Evolutionary conservation across 2,888 invertebrate species (phyloP).

Genomic region (Drosophila fungiperda): DNA sequence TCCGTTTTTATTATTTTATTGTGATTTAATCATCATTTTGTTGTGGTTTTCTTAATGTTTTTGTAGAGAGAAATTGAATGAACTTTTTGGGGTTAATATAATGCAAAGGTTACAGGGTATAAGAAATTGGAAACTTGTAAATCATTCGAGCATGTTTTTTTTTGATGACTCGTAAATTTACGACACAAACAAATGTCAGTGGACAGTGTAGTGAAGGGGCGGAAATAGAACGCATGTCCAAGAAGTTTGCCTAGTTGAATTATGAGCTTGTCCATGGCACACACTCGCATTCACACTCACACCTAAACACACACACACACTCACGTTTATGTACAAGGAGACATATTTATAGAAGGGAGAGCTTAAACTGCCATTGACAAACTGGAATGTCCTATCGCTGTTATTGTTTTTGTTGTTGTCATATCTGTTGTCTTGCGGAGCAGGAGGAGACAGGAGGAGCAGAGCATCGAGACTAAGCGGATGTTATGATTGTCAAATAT

Average conservation of each 20-base stretch:
- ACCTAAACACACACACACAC: not conserved
- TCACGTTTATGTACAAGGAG: conserved; percentile 1
- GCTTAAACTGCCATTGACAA: conserved; percentile 69
- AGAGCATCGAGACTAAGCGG: conserved; percentile 49
- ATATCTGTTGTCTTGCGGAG: conserved; percentile 33
- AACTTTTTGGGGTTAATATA: not conserved
- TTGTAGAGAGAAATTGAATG: not conserved
- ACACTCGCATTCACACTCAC: conserved; percentile 26
- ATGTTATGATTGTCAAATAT: conserved; percentile 78
- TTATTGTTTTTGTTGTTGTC: conserved; percentile 4
- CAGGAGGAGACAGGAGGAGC: conserved; percentile 5
- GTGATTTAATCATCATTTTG: not conserved
- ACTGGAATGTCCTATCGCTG: conserved; percentile 39
- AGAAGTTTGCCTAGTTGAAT: conserved; percentile 59
- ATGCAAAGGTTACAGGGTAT: conserved; percentile 8
- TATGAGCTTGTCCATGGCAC: conserved; percentile 61
- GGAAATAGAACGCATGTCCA: conserved; percentile 37
- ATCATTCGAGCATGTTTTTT: conserved; percentile 25
- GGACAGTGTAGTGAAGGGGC: conserved; percentile 9
- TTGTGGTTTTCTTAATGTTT: not conserved
- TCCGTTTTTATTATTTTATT: not conserved
- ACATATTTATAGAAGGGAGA: conserved; percentile 47
- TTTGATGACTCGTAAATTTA: conserved; percentile 54
- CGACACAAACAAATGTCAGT: conserved; percentile 54
- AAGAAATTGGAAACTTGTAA: conserved; percentile 28